These are phyloP conservation scores for Danio rerio DNA, from an alignment of 2,113 vertebrate species.

Conservation along the genomic window GRCz12tu NC_133182.1:22068001-22068500, in stretches of 20 bases:
- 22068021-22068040: constrained; percentile 38
- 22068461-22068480: too few species aligned
- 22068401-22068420: too few species aligned
- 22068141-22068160: not conserved
- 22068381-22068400: too few species aligned
- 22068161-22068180: constrained; percentile 28
- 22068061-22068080: constrained; percentile 23
- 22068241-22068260: not conserved
- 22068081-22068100: not conserved
- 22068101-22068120: not conserved
- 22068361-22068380: too few species aligned
- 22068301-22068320: too few species aligned
- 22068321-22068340: too few species aligned
- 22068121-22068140: constrained; percentile 21
- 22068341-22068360: too few species aligned
- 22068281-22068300: not conserved
- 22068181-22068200: constrained; percentile 24
- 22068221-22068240: not conserved
- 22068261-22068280: not conserved
- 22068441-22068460: too few species aligned
- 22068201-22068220: constrained; percentile 22
- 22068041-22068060: constrained; percentile 46
- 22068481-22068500: too few species aligned
- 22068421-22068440: too few species aligned
- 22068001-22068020: constrained; percentile 25